phyloP scores from a whole-genome alignment of 2,797 vertebrate species.

The Melanotaenia pygmaea region DNA sequence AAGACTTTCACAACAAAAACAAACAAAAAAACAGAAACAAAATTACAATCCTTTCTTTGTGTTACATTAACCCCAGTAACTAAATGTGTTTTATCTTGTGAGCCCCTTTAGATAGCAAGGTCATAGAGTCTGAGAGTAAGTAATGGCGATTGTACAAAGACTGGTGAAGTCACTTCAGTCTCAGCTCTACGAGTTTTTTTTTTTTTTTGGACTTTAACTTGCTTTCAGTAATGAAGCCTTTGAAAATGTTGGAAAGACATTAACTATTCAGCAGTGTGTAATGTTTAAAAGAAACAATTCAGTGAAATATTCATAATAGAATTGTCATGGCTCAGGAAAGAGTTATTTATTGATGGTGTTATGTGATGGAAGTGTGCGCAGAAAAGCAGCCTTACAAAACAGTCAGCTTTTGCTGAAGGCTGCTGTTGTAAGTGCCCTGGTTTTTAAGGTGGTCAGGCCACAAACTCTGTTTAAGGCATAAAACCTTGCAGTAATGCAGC shows the following conservation, averaged over 20 bases:
- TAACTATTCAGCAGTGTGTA: slow-evolving; percentile 68
- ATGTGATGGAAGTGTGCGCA: slow-evolving; percentile 58
- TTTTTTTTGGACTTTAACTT: slow-evolving; percentile 44
- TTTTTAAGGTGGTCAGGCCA: slow-evolving; percentile 19
- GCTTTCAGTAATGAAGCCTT: slow-evolving; percentile 29
- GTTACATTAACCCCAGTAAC: not conserved
- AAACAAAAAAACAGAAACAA: not conserved
- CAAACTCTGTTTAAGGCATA: slow-evolving; percentile 7
- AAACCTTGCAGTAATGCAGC: not conserved
- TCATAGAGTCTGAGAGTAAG: slow-evolving; percentile 29
- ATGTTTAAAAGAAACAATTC: slow-evolving; percentile 54
- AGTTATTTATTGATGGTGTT: slow-evolving; percentile 73
- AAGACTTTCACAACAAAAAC: too few relatives aligned
- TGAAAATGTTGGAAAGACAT: slow-evolving; percentile 49
- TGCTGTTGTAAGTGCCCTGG: slow-evolving; percentile 1
- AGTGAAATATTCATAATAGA: slow-evolving; percentile 76
- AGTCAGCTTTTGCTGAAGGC: not conserved
- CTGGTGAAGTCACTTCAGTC: slow-evolving; percentile 40
- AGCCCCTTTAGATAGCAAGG: slow-evolving; percentile 39
- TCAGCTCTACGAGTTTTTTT: slow-evolving; percentile 20
- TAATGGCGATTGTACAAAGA: slow-evolving; percentile 41
- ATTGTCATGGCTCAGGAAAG: slow-evolving; percentile 57
- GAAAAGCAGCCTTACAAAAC: slow-evolving; percentile 46
- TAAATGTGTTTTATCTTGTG: not conserved
- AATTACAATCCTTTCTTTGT: not conserved